phyloP scores from a whole-genome alignment of 2,888 invertebrate species.

The Danaus chrysippus region DNA sequence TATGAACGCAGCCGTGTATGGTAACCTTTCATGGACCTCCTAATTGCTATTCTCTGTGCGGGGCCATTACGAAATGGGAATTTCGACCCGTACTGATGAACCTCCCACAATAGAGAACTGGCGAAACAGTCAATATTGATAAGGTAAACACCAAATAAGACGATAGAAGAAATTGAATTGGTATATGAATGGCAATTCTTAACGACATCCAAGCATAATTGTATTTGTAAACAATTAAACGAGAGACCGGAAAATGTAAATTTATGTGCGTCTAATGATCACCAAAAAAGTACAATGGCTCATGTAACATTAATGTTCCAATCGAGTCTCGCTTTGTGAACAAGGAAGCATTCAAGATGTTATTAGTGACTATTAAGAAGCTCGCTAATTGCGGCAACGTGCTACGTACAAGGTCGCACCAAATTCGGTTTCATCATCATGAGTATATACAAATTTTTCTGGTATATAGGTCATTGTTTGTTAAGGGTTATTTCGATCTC shows the following conservation, averaged over 20 bases:
- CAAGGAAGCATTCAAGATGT: conserved; percentile 49
- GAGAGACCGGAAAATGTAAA: background rate
- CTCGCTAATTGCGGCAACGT: conserved; percentile 46
- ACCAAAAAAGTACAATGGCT: conserved; percentile 9
- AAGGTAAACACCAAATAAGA: too few relatives aligned
- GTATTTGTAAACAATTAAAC: too few relatives aligned
- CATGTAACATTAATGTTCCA: conserved; percentile 11
- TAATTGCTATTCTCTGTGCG: conserved; percentile 35
- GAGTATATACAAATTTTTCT: background rate
- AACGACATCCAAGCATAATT: background rate
- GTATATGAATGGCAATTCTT: conserved; percentile 1
- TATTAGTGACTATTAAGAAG: conserved; percentile 58
- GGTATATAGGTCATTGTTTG: too few relatives aligned
- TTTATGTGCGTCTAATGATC: background rate
- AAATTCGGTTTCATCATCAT: conserved; percentile 16
- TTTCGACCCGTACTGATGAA: conserved; percentile 32
- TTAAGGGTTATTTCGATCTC: too few relatives aligned
- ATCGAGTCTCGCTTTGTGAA: conserved; percentile 37
- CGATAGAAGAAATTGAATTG: too few relatives aligned
- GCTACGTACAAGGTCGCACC: conserved; percentile 33
- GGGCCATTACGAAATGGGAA: conserved; percentile 32
- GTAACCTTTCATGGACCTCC: conserved; percentile 29
- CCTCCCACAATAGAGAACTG: background rate
- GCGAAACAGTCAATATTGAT: too few relatives aligned
- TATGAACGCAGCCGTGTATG: conserved; percentile 29